phyloP scores from a whole-genome alignment of 2,113 vertebrate genomes.

The Malurus melanocephalus region DNA sequence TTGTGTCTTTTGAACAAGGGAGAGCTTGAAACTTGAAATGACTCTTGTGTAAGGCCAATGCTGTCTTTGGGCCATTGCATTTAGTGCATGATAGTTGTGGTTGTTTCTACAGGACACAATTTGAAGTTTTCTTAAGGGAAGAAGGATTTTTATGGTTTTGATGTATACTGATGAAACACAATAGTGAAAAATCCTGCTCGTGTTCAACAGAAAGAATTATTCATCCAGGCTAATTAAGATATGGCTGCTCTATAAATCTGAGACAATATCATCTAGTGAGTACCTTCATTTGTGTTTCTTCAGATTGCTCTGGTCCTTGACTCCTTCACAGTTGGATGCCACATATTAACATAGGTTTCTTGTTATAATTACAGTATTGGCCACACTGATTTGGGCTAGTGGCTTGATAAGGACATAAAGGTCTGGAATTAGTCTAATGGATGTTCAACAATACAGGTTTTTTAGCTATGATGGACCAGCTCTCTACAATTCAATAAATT shows the following conservation, averaged over 20 bases:
- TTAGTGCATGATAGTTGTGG: not conserved
- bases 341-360: not conserved
- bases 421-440: not conserved
- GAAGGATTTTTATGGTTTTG: not conserved
- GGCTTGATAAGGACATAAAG: not conserved
- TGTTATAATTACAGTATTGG: not conserved
- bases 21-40: not conserved
- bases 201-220: not conserved
- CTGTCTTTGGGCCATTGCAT: not conserved
- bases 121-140: not conserved
- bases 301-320: not conserved
- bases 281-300: not conserved
- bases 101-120: not conserved
- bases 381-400: not conserved
- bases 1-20: not conserved
- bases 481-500: not conserved
- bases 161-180: not conserved
- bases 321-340: not conserved
- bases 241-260: not conserved
- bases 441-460: not conserved
- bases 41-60: not conserved
- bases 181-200: not conserved
- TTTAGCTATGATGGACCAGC: not conserved
- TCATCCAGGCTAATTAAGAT: not conserved
- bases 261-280: not conserved